Evolutionary conservation across 2,888 invertebrate species (phyloP), one percentile per base, ranked within the genome.

Genomic region (Pterostichus madidus): DNA sequence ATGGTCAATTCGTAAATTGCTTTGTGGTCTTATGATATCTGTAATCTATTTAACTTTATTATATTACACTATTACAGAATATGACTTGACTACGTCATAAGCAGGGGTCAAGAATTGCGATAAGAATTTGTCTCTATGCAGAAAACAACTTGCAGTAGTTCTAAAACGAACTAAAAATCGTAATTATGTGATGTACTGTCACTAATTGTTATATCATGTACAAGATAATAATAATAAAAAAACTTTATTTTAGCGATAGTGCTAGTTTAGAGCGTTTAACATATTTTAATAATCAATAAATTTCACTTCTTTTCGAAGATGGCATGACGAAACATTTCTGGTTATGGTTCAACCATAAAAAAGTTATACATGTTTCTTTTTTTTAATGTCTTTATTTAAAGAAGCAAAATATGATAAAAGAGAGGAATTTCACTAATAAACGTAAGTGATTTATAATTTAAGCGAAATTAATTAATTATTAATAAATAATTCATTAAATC

Each of bases 71-170:
- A 49, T 31, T 75, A 75, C 52, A 13, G 11, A 31, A 75, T 49
- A 52, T 17, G 31, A 52, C 52, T 5, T 75, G 24, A n/a, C 7
- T 75, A 75, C 73, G 73, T 73, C 73, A 73, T 32, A 75, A 52
- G 5, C 35, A 75, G 53, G 53, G 75, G 75, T 75, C 75, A 75
- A 75, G 24, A 75, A 75, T 64, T 49, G 24, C 13, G 75, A 75
- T 75, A 75, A 52, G 13, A 32, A 75, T 52, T 53, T 75, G 75
- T 75, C 49, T 17, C 75, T 32, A 75, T 75, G 75, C 75, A 75
- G 52, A 75, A 75, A 75, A 52, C 75, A 71, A 71, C 17, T 44
- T 71, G 68, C 68, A 46, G 64, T 46, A 39, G 73, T 46, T 17
- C 15, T 73, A 39, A 52, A 75, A 52, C 44, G 52, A 49, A n/a